A percentile compares a stretch with the other conserved stretches of the same genome.
These are phyloP conservation scores for Sarcophaga subvicina DNA, from an alignment of 2,888 invertebrate species.

Conservation along the genomic window DNA sequence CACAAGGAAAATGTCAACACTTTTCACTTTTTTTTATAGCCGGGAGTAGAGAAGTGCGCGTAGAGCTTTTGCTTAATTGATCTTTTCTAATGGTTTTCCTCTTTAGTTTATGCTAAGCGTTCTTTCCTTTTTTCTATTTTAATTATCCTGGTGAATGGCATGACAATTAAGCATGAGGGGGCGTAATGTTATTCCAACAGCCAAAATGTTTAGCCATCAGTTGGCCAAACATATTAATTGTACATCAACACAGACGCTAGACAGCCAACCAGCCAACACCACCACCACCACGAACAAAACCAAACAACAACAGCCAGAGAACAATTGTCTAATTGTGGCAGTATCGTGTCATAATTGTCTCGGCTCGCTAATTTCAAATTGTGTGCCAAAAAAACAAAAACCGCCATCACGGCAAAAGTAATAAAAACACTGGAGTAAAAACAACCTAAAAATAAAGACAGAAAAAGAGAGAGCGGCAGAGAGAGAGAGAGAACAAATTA, in stretches of 20 bases:
- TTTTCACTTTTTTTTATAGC: neutral
- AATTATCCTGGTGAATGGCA: neutral
- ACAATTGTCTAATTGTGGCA: conserved; percentile 52
- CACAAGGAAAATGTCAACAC: neutral
- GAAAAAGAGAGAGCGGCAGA: neutral
- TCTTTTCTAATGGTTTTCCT: too few relatives aligned
- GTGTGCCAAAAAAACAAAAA: conserved; percentile 48
- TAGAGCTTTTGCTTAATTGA: too few relatives aligned
- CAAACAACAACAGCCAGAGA: neutral
- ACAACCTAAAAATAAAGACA: neutral
- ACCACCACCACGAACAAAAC: neutral
- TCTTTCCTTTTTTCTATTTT: neutral
- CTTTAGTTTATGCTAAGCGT: too few relatives aligned
- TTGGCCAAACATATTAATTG: neutral
- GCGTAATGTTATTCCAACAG: neutral
- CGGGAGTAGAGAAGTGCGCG: neutral
- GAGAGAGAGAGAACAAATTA: conserved; percentile 42
- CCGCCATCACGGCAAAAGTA: neutral
- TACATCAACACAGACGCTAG: too few relatives aligned
- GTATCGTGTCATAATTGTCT: conserved; percentile 58
- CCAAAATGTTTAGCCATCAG: neutral
- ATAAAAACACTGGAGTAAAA: conserved; percentile 14
- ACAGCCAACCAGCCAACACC: too few relatives aligned
- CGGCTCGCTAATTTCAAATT: conserved; percentile 60
- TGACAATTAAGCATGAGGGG: neutral